Evolutionary conservation across 2,797 vertebrate genomes (phyloP), one percentile per base, ranked within the genome.

Genomic region (Eidolon dupreanum): DNA sequence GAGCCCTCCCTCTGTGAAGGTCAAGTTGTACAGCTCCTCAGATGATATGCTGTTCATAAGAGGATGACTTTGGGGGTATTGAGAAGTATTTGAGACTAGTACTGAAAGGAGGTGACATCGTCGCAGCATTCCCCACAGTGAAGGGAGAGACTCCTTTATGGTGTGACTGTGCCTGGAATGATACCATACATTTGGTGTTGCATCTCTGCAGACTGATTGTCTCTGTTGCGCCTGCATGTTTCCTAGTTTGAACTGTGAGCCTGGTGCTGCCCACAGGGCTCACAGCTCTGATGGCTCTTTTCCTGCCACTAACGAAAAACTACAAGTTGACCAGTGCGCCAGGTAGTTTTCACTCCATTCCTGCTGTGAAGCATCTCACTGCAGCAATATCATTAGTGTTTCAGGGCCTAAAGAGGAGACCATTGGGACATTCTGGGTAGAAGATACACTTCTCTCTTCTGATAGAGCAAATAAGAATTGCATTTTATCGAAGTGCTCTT

Each of bases 101-200:
- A 17, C 38, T 22, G 8, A 33, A 1, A 36, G 3, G 33, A 46
- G 49, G 19, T 4, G 65, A 16, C 3, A 0, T 28, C 0, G 1
- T 3, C 3, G 33, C 10, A 0, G 19, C 22, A 0, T 41, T 36
- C 75, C 36, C 6, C 26, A 0, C 4, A 10, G 33, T 1, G 12
- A 59, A 20, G 5, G 20, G 53, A 26, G 19, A 61, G 70, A 20
- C 19, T 16, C 36, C 86, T 87, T 78, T 22, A 4, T 13, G 2
- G n/a, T 0, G 15, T 61, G 66, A 38, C 5, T 0, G 4, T 0
- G 3, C 12, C 38, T 51, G 17, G 0, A 8, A 17, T n/a, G 8
- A 16, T 0, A 0, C 20, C 20, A 0, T 1, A 7, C 17, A 0
- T 16, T 28, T 6, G 13, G 22, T 5, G 15, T 24, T 28, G 38